Conservation (phyloP, 2,113 vertebrate species). For the Platysteira castanea region DNA sequence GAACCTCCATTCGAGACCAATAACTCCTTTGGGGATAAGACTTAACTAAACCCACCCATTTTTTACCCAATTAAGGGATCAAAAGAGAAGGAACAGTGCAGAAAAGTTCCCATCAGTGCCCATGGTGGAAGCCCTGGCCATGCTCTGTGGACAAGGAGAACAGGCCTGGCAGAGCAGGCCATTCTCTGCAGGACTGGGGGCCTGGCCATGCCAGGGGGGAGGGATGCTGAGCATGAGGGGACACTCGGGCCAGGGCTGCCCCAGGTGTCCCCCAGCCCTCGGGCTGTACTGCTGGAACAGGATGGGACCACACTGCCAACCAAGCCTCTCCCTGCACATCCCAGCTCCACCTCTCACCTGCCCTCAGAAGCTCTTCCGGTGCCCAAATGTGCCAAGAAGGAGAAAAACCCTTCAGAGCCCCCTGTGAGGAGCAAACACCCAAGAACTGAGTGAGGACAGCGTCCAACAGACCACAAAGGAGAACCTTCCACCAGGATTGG, state of each 20-base stretch:
- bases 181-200: neutral
- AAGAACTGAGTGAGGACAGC: neutral
- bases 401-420: neutral
- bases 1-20: neutral
- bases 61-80: neutral
- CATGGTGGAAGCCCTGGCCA: rapidly evolving
- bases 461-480: neutral
- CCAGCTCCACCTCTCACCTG: neutral
- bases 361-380: rapidly evolving
- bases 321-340: neutral
- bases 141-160: neutral
- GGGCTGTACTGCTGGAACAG: rapidly evolving
- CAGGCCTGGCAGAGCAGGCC: neutral
- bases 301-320: neutral
- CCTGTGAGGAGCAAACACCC: neutral
- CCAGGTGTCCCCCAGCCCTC: neutral
- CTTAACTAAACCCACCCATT: neutral
- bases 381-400: neutral
- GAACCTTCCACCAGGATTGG: neutral
- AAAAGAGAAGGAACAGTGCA: neutral
- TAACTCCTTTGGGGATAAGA: neutral
- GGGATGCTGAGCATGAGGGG: neutral
- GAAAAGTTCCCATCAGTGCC: rapidly evolving
- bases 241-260: neutral
- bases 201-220: rapidly evolving